Conservation (phyloP, 2,888 invertebrate species). For the Odontothrips loti region DNA sequence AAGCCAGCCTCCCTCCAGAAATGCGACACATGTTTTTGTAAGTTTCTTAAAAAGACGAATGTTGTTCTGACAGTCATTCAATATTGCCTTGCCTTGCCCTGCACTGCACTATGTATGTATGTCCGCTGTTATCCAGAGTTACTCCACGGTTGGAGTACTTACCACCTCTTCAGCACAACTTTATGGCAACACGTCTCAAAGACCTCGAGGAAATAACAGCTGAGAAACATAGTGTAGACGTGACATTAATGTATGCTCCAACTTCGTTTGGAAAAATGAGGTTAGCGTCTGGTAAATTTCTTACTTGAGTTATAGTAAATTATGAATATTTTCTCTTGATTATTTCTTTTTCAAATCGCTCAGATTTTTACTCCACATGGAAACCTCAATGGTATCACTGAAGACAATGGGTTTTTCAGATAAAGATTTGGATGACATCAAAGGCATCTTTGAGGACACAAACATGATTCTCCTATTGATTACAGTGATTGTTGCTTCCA, state of each 20-base stretch:
- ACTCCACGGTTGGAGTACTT: slow-evolving; percentile 62
- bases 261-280: slow-evolving; percentile 49
- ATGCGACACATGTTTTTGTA: slow-evolving; percentile 42
- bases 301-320: neutral
- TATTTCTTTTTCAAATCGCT: slow-evolving; percentile 31
- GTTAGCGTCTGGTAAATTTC: slow-evolving; percentile 36
- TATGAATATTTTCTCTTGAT: neutral
- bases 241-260: slow-evolving; percentile 69
- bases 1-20: slow-evolving; percentile 64
- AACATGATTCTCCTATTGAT: slow-evolving; percentile 85
- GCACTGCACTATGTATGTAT: slow-evolving; percentile 18
- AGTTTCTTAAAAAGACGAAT: neutral
- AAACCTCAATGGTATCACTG: slow-evolving; percentile 67
- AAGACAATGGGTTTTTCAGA: slow-evolving; percentile 77
- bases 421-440: slow-evolving; percentile 94
- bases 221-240: slow-evolving; percentile 57
- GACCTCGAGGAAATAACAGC: slow-evolving; percentile 66
- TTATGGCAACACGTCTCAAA: slow-evolving; percentile 71
- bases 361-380: slow-evolving; percentile 71
- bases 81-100: neutral
- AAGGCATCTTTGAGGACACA: slow-evolving; percentile 93
- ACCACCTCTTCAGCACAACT: slow-evolving; percentile 79
- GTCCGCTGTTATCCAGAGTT: slow-evolving; percentile 50
- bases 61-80: neutral
- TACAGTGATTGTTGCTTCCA: slow-evolving; percentile 84